Conservation (phyloP, 2,797 vertebrate genomes). For the Eupleurogrammus muticus region DNA sequence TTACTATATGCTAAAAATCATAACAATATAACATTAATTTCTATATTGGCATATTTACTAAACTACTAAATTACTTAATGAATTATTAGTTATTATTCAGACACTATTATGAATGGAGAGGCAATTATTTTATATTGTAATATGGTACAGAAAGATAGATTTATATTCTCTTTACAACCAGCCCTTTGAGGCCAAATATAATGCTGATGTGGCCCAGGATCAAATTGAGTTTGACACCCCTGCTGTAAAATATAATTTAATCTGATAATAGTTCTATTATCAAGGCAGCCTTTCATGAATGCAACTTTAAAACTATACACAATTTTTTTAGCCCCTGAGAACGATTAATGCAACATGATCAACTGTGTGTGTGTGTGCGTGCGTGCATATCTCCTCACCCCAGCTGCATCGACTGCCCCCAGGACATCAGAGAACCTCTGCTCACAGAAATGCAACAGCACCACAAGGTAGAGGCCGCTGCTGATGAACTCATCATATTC, state of each 20-base stretch:
- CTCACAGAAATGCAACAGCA: constrained; percentile 96
- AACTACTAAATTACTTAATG: no score
- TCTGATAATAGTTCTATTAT: constrained; percentile 3
- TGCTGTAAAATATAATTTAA: background rate
- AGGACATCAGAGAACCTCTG: constrained; percentile 98
- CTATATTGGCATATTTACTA: no score
- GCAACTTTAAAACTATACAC: background rate
- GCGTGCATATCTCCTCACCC: constrained; percentile 85
- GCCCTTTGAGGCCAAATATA: no score
- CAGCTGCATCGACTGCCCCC: constrained; percentile 92
- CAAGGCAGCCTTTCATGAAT: background rate
- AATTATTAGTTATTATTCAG: no score
- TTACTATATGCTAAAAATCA: no score
- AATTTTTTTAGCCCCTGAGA: background rate
- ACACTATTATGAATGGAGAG: no score
- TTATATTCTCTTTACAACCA: no score
- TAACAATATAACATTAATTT: no score
- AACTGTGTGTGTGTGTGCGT: background rate
- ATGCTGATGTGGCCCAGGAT: no score
- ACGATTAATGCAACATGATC: background rate
- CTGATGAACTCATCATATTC: constrained; percentile 99
- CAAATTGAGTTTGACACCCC: no score
- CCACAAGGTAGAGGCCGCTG: constrained; percentile 97
- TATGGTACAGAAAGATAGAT: no score
- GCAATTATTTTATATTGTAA: no score